A percentile compares a stretch with the other conserved stretches of the same genome.
These are phyloP conservation scores for Lymantria dispar DNA, from an alignment of 2,888 invertebrate genomes.

Conservation along the genomic window DNA sequence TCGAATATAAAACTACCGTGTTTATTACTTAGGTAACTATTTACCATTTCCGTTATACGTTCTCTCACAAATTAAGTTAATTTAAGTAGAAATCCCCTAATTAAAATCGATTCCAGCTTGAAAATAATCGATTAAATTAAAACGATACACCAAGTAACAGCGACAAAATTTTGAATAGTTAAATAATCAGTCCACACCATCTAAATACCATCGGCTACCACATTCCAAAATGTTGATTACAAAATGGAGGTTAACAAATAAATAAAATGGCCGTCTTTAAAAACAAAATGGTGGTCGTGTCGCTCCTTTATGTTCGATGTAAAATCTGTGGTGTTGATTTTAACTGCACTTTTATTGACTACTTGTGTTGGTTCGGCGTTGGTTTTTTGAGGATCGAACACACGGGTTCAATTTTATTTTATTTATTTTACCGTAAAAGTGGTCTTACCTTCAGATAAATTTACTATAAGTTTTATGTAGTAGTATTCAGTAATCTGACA, in stretches of 20 bases:
- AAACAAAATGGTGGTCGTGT: slow-evolving; percentile 26
- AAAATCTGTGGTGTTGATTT: slow-evolving; percentile 35
- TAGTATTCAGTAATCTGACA: too few species aligned
- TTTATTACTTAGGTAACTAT: neutral
- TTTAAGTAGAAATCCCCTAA: neutral
- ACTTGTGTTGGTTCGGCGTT: slow-evolving; percentile 57
- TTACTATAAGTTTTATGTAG: too few species aligned
- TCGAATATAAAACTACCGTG: neutral
- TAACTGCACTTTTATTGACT: slow-evolving; percentile 64
- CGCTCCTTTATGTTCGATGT: slow-evolving; percentile 32
- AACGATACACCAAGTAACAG: neutral
- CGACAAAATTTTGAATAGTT: slow-evolving; percentile 4
- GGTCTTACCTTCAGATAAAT: too few species aligned
- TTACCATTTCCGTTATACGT: neutral
- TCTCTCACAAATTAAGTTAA: neutral
- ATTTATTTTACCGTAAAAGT: too few species aligned
- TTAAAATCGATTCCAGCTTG: neutral
- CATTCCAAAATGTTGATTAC: slow-evolving; percentile 7
- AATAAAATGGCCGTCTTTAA: slow-evolving; percentile 26
- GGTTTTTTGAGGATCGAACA: slow-evolving; percentile 34
- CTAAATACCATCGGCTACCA: slow-evolving; percentile 4
- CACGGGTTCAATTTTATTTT: slow-evolving; percentile 31
- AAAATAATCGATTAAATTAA: slow-evolving; percentile 6
- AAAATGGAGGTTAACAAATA: slow-evolving; percentile 18
- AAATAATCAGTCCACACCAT: slow-evolving; percentile 5